Base-by-base conservation (phyloP, 2,888 invertebrate genomes). In the Tiliacea citrago region DNA sequence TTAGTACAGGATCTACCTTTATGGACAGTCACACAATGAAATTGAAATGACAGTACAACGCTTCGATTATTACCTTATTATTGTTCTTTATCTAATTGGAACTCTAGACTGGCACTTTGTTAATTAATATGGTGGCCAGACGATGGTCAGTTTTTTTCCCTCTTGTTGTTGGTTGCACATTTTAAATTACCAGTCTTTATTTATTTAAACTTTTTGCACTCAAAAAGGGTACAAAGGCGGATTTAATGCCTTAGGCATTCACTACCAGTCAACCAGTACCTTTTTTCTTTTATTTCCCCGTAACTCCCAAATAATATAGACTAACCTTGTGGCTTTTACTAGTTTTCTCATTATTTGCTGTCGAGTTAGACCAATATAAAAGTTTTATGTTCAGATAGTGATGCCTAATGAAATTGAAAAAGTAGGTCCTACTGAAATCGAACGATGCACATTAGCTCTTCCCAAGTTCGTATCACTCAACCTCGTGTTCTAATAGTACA, bases 101-200 rank as follows among this genome's bases (percentile, higher is more conserved):
- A n/a, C 67, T 74, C 77, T 74, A 74, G 74, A 77, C 74, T 1
- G 5, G 7, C 29, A 55, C 67, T 66, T 39, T 10, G 10, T 42
- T 77, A 29, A 74, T 77, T 77, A 47, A 55, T 66, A 18, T 39
- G 13, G 13, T 66, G 8, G 13, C 18, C 9, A 76, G 51, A 39
- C 12, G 6, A 39, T 21, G 39, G 24, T 18, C 0, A 21, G 9
- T 39, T 65, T 74, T 12, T 18, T 39, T 21, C 65, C n/a, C n/a
- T 65, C 0, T n/a, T 39, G 65, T 24, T 58, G 12, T 42, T 74
- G 5, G 6, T 47, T 29, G 29, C 49, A 57, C 16, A 8, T 73
- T 63, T 18, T 63, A 63, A 63, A 45, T 24, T 39, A 8, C 13
- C 10, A 13, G 1, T 29, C 3, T 29, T 29, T 29, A 29, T 29